Evolutionary conservation across 2,113 vertebrate species (phyloP).

Genomic region (Bettongia penicillata): DNA sequence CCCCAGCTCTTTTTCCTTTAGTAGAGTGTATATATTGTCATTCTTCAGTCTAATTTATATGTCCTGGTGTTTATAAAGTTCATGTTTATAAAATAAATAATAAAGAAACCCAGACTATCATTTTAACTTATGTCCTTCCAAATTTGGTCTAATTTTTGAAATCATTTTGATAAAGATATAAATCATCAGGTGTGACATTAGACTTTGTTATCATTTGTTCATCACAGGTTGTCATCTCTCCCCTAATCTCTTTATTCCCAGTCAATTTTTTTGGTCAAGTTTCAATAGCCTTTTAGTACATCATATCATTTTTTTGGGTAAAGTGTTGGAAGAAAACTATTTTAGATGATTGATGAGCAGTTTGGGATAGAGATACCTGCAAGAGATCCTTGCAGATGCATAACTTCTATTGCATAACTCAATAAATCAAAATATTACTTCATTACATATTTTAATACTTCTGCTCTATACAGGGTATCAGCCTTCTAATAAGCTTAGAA

Average conservation of each 20-base stretch:
- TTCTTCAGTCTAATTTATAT: conserved; percentile 69
- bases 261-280: neutral
- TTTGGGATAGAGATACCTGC: neutral
- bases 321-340: neutral
- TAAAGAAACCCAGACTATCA: conserved; percentile 36
- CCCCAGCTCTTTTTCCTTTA: conserved; percentile 10
- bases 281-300: neutral
- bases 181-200: neutral
- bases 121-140: conserved; percentile 12
- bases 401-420: neutral
- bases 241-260: neutral
- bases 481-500: neutral
- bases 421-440: neutral
- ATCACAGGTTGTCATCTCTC: neutral
- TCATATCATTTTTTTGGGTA: fast-evolving
- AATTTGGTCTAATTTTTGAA: conserved; percentile 9
- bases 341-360: neutral
- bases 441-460: neutral
- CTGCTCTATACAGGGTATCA: neutral
- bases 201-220: conserved; percentile 12
- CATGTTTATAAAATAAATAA: conserved; percentile 42
- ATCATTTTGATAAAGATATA: conserved; percentile 33
- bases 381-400: neutral
- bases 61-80: conserved; percentile 65
- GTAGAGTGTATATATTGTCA: conserved; percentile 40